phyloP scores from a whole-genome alignment of 2,888 invertebrate genomes.

The Alcis repandata region DNA sequence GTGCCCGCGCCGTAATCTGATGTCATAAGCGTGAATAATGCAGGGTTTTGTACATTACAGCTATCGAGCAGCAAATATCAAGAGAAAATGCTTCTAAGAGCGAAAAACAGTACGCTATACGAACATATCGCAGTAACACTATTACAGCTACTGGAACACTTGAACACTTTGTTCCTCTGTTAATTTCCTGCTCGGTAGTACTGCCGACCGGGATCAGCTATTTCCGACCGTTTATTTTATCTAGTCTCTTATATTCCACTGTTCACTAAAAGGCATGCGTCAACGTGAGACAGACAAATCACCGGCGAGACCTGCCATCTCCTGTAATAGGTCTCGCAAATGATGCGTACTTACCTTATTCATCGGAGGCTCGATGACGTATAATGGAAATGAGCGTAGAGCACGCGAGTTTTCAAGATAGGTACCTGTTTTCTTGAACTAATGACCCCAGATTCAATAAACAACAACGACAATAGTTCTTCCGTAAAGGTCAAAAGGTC shows the following conservation, averaged over 20 bases:
- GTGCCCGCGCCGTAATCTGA: conserved; percentile 57
- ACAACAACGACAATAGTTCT: too few relatives aligned
- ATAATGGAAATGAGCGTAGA: conserved; percentile 2
- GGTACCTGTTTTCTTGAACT: neutral
- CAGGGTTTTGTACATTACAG: conserved; percentile 15
- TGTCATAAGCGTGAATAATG: conserved; percentile 55
- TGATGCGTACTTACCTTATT: conserved; percentile 1
- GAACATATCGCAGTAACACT: neutral
- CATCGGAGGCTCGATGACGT: conserved; percentile 5
- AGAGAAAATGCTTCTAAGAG: neutral
- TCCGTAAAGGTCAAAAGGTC: too few relatives aligned
- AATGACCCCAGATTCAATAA: neutral
- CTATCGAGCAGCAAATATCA: neutral
- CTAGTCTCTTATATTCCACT: conserved; percentile 79
- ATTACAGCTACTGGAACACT: too few relatives aligned
- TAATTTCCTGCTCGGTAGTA: conserved; percentile 15
- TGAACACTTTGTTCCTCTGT: neutral
- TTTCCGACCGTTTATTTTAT: conserved; percentile 34
- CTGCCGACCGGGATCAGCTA: conserved; percentile 23
- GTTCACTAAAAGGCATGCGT: conserved; percentile 12
- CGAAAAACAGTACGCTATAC: neutral
- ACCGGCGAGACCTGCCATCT: neutral
- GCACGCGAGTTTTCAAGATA: conserved; percentile 5
- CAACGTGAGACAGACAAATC: conserved; percentile 19
- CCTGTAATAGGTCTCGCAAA: conserved; percentile 11